phyloP scores from a whole-genome alignment of 2,888 invertebrate species.

The Ophioninae sp. region DNA sequence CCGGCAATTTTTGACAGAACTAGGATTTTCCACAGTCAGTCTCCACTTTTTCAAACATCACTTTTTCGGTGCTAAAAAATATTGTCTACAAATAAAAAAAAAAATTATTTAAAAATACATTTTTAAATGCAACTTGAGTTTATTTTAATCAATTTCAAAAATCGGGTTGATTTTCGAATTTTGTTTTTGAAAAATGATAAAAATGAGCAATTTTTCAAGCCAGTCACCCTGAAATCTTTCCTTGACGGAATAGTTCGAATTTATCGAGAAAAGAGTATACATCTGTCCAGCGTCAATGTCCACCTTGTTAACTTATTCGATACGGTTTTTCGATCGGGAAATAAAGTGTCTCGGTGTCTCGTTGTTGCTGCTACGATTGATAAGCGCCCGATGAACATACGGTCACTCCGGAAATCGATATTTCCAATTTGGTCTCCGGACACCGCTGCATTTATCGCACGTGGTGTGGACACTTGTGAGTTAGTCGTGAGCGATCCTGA shows the following conservation, averaged over 20 bases:
- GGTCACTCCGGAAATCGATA: slow-evolving; percentile 39
- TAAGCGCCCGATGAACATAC: slow-evolving; percentile 8
- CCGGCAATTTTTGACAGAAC: too few species aligned
- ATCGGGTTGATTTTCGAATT: too few species aligned
- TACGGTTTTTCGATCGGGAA: not conserved
- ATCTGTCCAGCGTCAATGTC: not conserved
- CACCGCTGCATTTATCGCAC: slow-evolving; percentile 8
- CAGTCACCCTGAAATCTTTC: not conserved
- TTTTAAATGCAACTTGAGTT: too few species aligned
- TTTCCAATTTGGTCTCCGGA: slow-evolving; percentile 27
- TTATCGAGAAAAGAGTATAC: not conserved
- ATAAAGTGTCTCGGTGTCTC: not conserved
- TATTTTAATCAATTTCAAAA: too few species aligned
- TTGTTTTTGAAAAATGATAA: too few species aligned
- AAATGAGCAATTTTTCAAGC: too few species aligned
- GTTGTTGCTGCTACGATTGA: slow-evolving; percentile 4
- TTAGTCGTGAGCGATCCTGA: slow-evolving; percentile 1
- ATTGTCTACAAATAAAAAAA: too few species aligned
- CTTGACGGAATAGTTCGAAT: not conserved
- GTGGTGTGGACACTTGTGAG: slow-evolving; percentile 21
- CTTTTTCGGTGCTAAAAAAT: too few species aligned
- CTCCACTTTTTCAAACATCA: too few species aligned
- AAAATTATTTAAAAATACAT: too few species aligned
- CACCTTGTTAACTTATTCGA: not conserved
- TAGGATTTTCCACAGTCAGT: too few species aligned